Base-by-base conservation (phyloP, 1,140 invertebrate genomes). In the Saccostrea glomerata region DNA sequence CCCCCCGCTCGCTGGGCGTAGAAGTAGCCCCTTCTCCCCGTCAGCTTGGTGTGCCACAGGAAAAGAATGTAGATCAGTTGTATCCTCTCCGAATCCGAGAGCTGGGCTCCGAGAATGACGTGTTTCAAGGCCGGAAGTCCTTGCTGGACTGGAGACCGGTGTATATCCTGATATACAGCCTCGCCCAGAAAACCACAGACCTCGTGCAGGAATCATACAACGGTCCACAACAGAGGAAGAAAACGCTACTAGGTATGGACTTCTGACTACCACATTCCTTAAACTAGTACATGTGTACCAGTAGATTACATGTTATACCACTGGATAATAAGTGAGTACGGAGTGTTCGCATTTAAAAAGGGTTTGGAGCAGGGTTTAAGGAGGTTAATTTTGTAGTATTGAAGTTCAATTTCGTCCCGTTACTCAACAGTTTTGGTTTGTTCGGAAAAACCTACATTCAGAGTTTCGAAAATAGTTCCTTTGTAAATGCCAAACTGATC, bases 21-120 rank as follows among this genome's bases (percentile, higher is more conserved):
- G 60, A 23, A 23, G 23, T 23, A 66, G 23, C 60, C 6, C 60
- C 60, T 23, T 20, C 70, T 9, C 70, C 70, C 9, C 70, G 70
- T 6, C 25, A 77, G 23, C 70, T 77, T 2, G 70, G 70, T 7
- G 70, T 77, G 12, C 70, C 13, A 2, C 70, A 77, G 2, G 30
- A 77, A 11, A 23, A 77, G 25, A 77, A 77, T 36, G 70, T 77
- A 17, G 70, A 77, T 25, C 70, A 77, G 9, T 25, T 77, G 13
- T 17, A 77, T 77, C 30, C 70, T 77, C 7, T 77, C 30, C 70
- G 25, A 23, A 77, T 77, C 25, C 70, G 70, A 36, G 70, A 77
- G 30, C 25, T 77, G 0, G 70, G 70, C 0, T 77, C 70, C 23
- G 70, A 77, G 70, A 15, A 11, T 25, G 70, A 77, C 7, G 25